Conservation (phyloP, 1,140 invertebrate species). For the Epicauta chinensis region DNA sequence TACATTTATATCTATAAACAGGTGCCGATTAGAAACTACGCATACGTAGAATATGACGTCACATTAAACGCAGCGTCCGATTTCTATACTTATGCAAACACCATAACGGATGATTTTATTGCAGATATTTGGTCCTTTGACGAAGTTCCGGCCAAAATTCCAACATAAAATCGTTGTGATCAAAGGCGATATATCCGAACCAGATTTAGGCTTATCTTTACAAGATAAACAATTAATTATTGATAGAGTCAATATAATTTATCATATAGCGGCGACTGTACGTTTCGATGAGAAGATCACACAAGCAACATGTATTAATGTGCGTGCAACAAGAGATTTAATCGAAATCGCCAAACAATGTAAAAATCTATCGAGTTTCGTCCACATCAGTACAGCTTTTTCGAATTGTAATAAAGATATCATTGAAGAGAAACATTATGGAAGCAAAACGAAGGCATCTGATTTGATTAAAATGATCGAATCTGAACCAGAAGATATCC, state of each 20-base stretch:
- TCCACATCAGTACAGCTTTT: slow-evolving; percentile 57
- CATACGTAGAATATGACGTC: no score
- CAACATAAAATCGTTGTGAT: slow-evolving; percentile 55
- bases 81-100: no score
- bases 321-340: slow-evolving; percentile 55
- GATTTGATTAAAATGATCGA: slow-evolving; percentile 60
- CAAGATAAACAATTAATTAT: slow-evolving; percentile 52
- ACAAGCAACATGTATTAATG: slow-evolving; percentile 58
- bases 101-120: no score
- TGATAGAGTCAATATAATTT: slow-evolving; percentile 55
- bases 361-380: slow-evolving; percentile 53
- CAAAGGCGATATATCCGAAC: slow-evolving; percentile 58
- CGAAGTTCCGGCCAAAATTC: slow-evolving; percentile 52
- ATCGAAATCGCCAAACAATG: slow-evolving; percentile 64
- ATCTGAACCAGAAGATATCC: slow-evolving; percentile 56
- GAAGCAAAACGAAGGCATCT: slow-evolving; percentile 45
- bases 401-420: slow-evolving; percentile 48
- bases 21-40: no score
- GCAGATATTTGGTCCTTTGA: slow-evolving; percentile 52
- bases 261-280: slow-evolving; percentile 61
- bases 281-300: slow-evolving; percentile 60
- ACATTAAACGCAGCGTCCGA: no score
- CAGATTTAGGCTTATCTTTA: slow-evolving; percentile 61
- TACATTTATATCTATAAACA: no score
- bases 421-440: slow-evolving; percentile 52